Evolutionary conservation across 2,888 invertebrate genomes (phyloP), one percentile per base, ranked within the genome.

Genomic region (Anoplius nigerrimus): DNA sequence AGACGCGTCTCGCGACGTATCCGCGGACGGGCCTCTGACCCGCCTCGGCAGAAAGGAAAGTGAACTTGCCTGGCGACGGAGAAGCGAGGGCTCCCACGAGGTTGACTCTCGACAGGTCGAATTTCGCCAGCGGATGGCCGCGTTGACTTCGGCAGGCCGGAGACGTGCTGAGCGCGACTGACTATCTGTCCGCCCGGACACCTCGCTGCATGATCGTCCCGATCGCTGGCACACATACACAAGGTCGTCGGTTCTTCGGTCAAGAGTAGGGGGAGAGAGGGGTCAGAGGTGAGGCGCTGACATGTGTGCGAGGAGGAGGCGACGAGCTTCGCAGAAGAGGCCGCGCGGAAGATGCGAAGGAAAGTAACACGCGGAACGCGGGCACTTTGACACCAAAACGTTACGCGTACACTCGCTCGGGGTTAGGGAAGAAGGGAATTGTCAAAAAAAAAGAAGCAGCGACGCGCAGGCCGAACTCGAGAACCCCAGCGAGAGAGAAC

Each of bases 401-500:
- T 13, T 72, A 72, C 74, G 53, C 59, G 56, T 21, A 43, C 34
- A 46, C 54, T 62, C 54, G 27, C 62, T 48, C 22, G 18, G 51
- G 56, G 27, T 43, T 42, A 53, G 21, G 34, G 13, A 45, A 22
- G 48, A n/a, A 42, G 34, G 6, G 66, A 68, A 62, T 69, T 69
- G 63, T 64, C 61, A 53, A n/a, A 61, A 24, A 63, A n/a, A 42
- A 27, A 58, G 48, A 18, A 42, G 52, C 55, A 51, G 58, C 43
- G 60, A 54, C 18, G 18, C 52, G 59, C 21, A 34, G 53, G 53
- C 24, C 15, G 60, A 69, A 20, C 48, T 56, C 46, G 24, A 59
- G 58, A 60, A 59, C 66, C 77, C 70, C 55, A 74, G 57, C 74
- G 62, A 34, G 43, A 34, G 43, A 56, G 42, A 69, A 70, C 71